Conservation (phyloP, 53 echinoderm and acorn worm species). For the Holothuria leucospilota region DNA sequence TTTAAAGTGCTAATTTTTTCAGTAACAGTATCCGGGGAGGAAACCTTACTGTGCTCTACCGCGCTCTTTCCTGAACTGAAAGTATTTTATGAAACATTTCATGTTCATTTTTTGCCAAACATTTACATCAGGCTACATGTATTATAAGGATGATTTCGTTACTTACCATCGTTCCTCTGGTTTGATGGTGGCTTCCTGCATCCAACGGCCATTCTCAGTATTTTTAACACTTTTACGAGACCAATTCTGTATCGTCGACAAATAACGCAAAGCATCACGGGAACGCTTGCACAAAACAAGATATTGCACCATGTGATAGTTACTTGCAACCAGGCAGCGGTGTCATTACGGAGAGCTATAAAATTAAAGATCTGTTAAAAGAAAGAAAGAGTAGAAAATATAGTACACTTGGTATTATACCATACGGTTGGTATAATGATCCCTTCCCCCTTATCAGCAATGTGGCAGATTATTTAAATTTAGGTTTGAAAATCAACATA, state of each 20-base stretch:
- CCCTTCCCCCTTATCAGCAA: too few species aligned
- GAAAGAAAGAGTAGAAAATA: background rate
- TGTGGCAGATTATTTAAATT: too few species aligned
- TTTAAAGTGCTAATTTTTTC: too few species aligned
- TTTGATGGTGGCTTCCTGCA: slow-evolving; percentile 38
- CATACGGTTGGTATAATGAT: too few species aligned
- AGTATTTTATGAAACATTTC: too few species aligned
- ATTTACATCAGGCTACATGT: too few species aligned
- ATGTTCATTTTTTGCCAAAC: too few species aligned
- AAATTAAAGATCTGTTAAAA: slow-evolving; percentile 75
- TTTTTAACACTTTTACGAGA: slow-evolving; percentile 52
- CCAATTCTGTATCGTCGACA: slow-evolving; percentile 77
- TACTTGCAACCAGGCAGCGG: slow-evolving; percentile 73
- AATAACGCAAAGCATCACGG: slow-evolving; percentile 72
- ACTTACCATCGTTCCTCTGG: background rate
- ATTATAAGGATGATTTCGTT: background rate
- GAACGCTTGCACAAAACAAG: slow-evolving; percentile 60
- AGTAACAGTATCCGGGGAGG: too few species aligned
- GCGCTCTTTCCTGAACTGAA: too few species aligned
- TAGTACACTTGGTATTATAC: too few species aligned
- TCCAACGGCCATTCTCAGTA: slow-evolving; percentile 63
- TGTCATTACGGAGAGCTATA: slow-evolving; percentile 55
- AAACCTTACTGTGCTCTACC: too few species aligned
- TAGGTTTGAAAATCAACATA: too few species aligned
- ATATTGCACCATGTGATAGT: slow-evolving; percentile 83